phyloP scores from a whole-genome alignment of 1,140 invertebrate genomes.

The Rhopalosiphum padi region DNA sequence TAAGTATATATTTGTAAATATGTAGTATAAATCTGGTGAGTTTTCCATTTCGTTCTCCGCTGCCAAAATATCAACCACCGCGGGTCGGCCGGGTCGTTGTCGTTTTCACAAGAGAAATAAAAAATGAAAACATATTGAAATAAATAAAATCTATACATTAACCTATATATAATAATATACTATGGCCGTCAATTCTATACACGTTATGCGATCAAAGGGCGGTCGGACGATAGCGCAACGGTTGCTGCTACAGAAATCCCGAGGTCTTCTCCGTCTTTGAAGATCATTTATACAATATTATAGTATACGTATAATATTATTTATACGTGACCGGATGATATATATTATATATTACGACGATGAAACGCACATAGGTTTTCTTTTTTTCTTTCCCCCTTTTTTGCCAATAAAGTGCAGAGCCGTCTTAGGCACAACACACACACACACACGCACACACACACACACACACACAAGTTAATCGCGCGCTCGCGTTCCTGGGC shows the following conservation, averaged over 20 bases:
- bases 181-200: background rate
- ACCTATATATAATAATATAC: too few relatives aligned
- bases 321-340: background rate
- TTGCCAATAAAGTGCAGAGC: conserved; percentile 8
- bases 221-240: background rate
- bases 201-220: background rate
- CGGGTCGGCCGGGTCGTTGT: too few relatives aligned
- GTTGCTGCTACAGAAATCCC: background rate
- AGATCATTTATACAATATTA: background rate
- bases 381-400: background rate
- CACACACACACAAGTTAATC: background rate
- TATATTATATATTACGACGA: background rate
- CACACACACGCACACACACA: too few relatives aligned
- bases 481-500: background rate
- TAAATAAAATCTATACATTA: too few relatives aligned
- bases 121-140: too few relatives aligned
- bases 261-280: background rate
- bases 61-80: too few relatives aligned
- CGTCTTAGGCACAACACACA: background rate
- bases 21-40: too few relatives aligned
- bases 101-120: too few relatives aligned
- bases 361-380: background rate
- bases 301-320: conserved; percentile 9
- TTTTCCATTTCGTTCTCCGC: too few relatives aligned
- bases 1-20: too few relatives aligned